These are phyloP conservation scores for Scaptodrosophila lebanonensis DNA, from an alignment of 1,140 invertebrate species.

Conservation along the genomic window DNA sequence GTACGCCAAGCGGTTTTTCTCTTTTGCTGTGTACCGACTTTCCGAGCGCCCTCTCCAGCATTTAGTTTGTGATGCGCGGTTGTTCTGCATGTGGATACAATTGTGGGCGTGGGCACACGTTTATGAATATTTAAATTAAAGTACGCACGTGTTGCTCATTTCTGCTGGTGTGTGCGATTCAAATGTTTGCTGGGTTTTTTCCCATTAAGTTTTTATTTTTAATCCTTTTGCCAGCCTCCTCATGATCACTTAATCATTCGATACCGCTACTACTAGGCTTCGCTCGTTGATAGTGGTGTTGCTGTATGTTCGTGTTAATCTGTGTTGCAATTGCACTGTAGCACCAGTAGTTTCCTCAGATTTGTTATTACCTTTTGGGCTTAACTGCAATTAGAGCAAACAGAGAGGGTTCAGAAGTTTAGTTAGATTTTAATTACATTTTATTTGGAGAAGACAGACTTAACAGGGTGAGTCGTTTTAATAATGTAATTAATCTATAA, in stretches of 20 bases:
- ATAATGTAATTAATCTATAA: no score
- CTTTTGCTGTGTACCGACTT: no score
- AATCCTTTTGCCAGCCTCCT: slow-evolving; percentile 50
- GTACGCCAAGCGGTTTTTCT: slow-evolving; percentile 32
- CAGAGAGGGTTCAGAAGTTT: not conserved
- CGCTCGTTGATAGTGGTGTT: no score
- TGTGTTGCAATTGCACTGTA: no score
- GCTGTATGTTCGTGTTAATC: no score
- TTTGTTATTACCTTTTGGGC: not conserved
- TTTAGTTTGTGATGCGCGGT: not conserved
- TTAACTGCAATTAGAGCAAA: slow-evolving; percentile 49
- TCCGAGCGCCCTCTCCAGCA: no score
- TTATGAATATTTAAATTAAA: slow-evolving; percentile 68
- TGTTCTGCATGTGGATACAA: slow-evolving; percentile 11
- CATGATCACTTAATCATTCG: not conserved
- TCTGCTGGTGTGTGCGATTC: not conserved
- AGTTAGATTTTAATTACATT: no score
- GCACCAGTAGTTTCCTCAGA: no score
- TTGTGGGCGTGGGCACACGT: slow-evolving; percentile 5
- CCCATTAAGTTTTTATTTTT: slow-evolving; percentile 50
- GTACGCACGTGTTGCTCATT: slow-evolving; percentile 66
- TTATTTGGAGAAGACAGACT: no score
- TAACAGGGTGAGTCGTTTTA: no score
- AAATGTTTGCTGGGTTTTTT: slow-evolving; percentile 12
- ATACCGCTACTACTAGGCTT: no score